Evolutionary conservation across 2,888 invertebrate genomes (phyloP).

Genomic region (Bellardia bayeri): DNA sequence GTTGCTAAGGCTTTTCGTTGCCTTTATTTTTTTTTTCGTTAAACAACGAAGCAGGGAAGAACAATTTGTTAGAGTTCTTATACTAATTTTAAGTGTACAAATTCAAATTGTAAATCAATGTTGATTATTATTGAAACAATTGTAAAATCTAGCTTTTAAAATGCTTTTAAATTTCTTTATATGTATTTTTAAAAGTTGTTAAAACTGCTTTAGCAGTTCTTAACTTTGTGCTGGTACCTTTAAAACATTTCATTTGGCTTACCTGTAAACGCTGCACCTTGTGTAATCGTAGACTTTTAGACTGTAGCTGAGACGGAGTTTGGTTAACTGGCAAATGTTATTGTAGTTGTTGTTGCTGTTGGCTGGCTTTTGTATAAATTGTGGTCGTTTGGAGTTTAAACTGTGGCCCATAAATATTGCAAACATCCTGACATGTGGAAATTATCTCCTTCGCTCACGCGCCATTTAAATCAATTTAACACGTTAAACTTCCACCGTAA

Average conservation of each 20-base stretch:
- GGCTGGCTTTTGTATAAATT: slow-evolving; percentile 59
- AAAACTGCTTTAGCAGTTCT: no score
- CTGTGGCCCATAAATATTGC: slow-evolving; percentile 82
- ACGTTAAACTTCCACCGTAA: slow-evolving; percentile 80
- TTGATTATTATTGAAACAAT: no score
- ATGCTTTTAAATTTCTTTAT: no score
- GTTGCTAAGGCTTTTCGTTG: neutral
- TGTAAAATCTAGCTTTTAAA: no score
- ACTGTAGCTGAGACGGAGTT: slow-evolving; percentile 31
- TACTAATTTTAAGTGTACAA: no score
- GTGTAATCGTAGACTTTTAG: slow-evolving; percentile 70
- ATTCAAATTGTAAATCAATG: no score
- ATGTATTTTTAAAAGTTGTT: no score
- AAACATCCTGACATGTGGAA: slow-evolving; percentile 84
- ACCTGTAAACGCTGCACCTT: slow-evolving; percentile 27
- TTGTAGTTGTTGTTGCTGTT: slow-evolving; percentile 37
- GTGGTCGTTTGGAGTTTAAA: slow-evolving; percentile 77
- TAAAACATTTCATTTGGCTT: neutral
- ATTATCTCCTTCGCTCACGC: slow-evolving; percentile 84
- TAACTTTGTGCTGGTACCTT: neutral
- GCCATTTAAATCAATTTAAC: slow-evolving; percentile 85
- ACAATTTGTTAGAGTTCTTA: neutral
- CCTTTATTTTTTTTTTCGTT: neutral
- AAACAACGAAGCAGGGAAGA: neutral
- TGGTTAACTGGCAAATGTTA: neutral